Conservation (phyloP, 1,140 invertebrate genomes). For the roundworm (Caenorhabditis elegans) region DNA sequence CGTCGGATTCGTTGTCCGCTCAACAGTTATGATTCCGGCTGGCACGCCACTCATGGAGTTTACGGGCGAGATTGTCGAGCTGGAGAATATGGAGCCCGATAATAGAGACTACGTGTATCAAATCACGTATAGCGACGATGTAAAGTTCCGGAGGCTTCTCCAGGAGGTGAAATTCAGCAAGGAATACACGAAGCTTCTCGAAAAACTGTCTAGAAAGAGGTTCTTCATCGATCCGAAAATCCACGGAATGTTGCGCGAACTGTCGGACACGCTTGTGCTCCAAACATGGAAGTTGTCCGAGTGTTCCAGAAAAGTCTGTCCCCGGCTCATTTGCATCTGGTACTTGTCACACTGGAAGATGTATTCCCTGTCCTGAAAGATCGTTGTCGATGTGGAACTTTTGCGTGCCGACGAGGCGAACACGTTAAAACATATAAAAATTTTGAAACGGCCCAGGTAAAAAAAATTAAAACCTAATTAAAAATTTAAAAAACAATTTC, state of each 20-base stretch:
- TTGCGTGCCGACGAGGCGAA: neutral
- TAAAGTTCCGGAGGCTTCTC: neutral
- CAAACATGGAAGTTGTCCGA: neutral
- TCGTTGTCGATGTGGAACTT: neutral
- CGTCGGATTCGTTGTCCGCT: neutral
- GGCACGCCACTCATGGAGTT: neutral
- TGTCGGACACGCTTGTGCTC: neutral
- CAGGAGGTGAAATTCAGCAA: neutral
- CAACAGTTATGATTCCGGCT: neutral
- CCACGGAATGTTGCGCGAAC: neutral
- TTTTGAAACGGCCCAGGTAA: too few species aligned
- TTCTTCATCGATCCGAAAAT: neutral
- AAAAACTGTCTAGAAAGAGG: neutral
- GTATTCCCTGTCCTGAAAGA: neutral
- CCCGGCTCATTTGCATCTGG: neutral
- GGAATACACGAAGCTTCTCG: neutral
- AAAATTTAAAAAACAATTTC: too few species aligned
- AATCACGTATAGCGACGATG: neutral
- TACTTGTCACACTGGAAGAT: neutral
- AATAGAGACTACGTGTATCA: neutral
- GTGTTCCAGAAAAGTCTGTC: neutral
- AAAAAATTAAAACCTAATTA: too few species aligned
- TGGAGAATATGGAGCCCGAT: neutral
- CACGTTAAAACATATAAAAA: too few species aligned
- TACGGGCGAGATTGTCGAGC: neutral